phyloP scores from a whole-genome alignment of 2,888 invertebrate genomes.

The Hoplodrina ambigua region DNA sequence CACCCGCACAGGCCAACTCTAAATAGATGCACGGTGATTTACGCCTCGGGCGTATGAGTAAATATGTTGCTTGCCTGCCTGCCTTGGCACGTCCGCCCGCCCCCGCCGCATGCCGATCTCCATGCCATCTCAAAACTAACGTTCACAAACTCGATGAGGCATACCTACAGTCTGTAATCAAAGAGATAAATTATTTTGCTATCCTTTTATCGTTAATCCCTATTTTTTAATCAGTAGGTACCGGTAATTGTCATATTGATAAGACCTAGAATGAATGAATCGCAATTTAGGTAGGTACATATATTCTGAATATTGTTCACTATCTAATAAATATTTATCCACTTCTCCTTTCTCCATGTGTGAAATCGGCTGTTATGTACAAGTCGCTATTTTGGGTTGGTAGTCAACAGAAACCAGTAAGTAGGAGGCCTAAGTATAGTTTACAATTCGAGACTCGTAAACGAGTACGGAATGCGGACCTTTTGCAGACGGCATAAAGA shows the following conservation, averaged over 20 bases:
- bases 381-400: constrained; percentile 26
- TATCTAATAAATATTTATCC: constrained; percentile 16
- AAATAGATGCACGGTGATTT: constrained; percentile 90
- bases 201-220: constrained; percentile 14
- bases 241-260: constrained; percentile 20
- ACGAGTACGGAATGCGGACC: constrained; percentile 58
- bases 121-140: constrained; percentile 70
- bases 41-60: constrained; percentile 89
- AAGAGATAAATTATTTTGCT: constrained; percentile 32
- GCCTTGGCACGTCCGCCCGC: constrained; percentile 89
- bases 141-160: constrained; percentile 60
- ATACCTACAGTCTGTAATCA: constrained; percentile 31
- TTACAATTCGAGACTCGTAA: constrained; percentile 56
- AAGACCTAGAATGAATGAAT: constrained; percentile 33
- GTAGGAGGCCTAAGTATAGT: constrained; percentile 25
- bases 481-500: constrained; percentile 40
- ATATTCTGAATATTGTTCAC: constrained; percentile 1
- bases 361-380: constrained; percentile 48
- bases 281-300: not conserved
- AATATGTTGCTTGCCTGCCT: constrained; percentile 88
- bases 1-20: constrained; percentile 83
- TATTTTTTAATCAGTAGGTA: constrained; percentile 26
- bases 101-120: constrained; percentile 81
- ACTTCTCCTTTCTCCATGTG: constrained; percentile 31
- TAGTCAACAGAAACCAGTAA: constrained; percentile 43